phyloP scores from a whole-genome alignment of 1,140 invertebrate genomes.

The Drosophila mojavensis region DNA sequence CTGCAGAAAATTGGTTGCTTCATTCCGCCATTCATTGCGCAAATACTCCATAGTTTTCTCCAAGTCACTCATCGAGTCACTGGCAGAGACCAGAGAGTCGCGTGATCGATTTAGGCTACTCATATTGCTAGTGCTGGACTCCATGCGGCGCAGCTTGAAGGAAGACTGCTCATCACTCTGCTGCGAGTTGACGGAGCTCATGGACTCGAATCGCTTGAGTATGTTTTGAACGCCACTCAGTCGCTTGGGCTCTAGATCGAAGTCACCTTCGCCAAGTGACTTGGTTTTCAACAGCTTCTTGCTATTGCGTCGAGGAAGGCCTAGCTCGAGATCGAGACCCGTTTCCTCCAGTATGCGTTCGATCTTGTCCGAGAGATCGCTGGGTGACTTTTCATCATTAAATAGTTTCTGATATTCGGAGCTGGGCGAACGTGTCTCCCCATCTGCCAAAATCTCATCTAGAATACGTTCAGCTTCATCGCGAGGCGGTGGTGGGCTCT shows the following conservation, averaged over 20 bases:
- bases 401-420: conserved; percentile 76
- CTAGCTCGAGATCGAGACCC: conserved; percentile 71
- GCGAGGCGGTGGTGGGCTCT: conserved; percentile 18
- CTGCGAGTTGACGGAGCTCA: conserved; percentile 69
- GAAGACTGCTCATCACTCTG: conserved; percentile 62
- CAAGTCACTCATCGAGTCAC: conserved; percentile 74
- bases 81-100: conserved; percentile 61
- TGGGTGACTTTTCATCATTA: conserved; percentile 78
- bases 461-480: conserved; percentile 74
- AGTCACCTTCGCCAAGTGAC: conserved; percentile 74
- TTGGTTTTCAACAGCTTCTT: conserved; percentile 77
- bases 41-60: conserved; percentile 81
- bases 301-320: conserved; percentile 55
- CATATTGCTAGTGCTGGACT: conserved; percentile 74
- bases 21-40: conserved; percentile 78
- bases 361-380: conserved; percentile 80
- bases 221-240: conserved; percentile 73
- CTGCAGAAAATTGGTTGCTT: conserved; percentile 79
- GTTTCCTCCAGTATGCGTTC: conserved; percentile 76
- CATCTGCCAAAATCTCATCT: conserved; percentile 73
- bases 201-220: conserved; percentile 75
- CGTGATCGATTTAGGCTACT: conserved; percentile 70
- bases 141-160: conserved; percentile 78
- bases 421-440: conserved; percentile 67
- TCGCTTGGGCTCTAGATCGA: conserved; percentile 47